Percentiles rank a stretch among this genome's conserved stretches.
Evolutionary conservation across 2,888 invertebrate species (phyloP).

Genomic region (Patella pellucida): DNA sequence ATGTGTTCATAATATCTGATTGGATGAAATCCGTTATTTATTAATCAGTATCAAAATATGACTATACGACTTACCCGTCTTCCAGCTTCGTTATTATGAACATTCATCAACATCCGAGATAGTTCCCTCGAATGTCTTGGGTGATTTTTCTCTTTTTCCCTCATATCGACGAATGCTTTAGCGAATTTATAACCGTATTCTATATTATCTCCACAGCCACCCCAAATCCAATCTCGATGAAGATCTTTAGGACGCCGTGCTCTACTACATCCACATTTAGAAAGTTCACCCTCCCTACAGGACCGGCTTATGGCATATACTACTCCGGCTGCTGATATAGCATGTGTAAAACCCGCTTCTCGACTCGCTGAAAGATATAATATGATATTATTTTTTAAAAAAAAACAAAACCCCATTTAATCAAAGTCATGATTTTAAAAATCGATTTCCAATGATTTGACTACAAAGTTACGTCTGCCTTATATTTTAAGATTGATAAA

Average conservation of each 20-base stretch:
- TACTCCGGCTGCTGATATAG: slow-evolving; percentile 78
- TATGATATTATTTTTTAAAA: not conserved
- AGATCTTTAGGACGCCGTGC: slow-evolving; percentile 86
- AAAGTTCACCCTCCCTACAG: slow-evolving; percentile 90
- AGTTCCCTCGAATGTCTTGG: slow-evolving; percentile 85
- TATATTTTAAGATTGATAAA: too few relatives aligned
- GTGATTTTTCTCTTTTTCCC: slow-evolving; percentile 83
- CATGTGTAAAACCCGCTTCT: slow-evolving; percentile 76
- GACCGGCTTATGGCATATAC: slow-evolving; percentile 89
- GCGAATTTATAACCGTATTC: slow-evolving; percentile 90
- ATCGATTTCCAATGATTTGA: too few relatives aligned
- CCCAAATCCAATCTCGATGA: slow-evolving; percentile 96
- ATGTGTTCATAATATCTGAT: too few relatives aligned
- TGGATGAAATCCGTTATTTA: too few relatives aligned
- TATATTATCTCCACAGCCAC: slow-evolving; percentile 97
- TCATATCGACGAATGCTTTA: slow-evolving; percentile 92
- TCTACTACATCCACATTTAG: slow-evolving; percentile 91
- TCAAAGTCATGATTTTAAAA: too few relatives aligned
- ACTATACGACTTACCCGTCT: slow-evolving; percentile 81
- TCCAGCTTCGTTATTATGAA: slow-evolving; percentile 98
- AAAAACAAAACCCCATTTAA: not conserved
- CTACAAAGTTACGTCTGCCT: too few relatives aligned
- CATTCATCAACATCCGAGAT: slow-evolving; percentile 92
- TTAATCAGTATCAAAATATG: not conserved
- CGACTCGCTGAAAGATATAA: slow-evolving; percentile 71